phyloP scores from a whole-genome alignment of 2,113 vertebrate genomes.

The Tachysurus fulvidraco region DNA sequence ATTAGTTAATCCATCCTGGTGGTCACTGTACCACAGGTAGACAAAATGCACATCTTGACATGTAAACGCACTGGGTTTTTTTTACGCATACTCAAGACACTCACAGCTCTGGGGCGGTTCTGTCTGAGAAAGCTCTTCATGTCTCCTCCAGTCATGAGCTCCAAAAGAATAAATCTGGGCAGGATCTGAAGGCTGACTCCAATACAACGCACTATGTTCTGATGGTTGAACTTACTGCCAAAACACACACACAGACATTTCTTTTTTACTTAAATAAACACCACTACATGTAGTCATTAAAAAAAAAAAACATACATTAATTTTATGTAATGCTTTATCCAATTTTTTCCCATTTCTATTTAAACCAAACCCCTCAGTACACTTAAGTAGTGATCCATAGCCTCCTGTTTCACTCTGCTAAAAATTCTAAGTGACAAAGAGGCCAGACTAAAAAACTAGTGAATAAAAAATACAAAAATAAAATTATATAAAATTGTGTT shows the following conservation, averaged over 20 bases:
- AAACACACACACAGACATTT: background rate
- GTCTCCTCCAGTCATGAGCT: slow-evolving; percentile 92
- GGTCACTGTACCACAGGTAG: background rate
- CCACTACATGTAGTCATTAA: background rate
- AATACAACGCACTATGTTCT: slow-evolving; percentile 85
- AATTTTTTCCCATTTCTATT: background rate
- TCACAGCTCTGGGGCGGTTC: slow-evolving; percentile 81
- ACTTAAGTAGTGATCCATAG: background rate
- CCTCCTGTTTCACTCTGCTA: too few relatives aligned
- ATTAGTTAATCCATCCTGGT: background rate
- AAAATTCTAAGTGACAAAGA: background rate
- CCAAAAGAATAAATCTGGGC: slow-evolving; percentile 87
- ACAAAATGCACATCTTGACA: background rate
- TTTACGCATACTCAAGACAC: slow-evolving; percentile 47
- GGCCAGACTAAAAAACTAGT: background rate
- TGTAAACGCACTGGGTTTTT: background rate
- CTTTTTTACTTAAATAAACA: background rate
- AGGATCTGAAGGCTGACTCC: slow-evolving; percentile 86
- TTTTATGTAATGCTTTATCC: too few relatives aligned
- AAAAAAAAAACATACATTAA: background rate
- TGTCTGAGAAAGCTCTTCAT: slow-evolving; percentile 91
- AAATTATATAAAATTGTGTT: background rate
- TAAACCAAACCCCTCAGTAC: background rate
- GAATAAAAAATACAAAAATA: background rate
- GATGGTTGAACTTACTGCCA: slow-evolving; percentile 87